Base-by-base conservation (phyloP, 2,797 vertebrate species). In the Rhinoraja longicauda region DNA sequence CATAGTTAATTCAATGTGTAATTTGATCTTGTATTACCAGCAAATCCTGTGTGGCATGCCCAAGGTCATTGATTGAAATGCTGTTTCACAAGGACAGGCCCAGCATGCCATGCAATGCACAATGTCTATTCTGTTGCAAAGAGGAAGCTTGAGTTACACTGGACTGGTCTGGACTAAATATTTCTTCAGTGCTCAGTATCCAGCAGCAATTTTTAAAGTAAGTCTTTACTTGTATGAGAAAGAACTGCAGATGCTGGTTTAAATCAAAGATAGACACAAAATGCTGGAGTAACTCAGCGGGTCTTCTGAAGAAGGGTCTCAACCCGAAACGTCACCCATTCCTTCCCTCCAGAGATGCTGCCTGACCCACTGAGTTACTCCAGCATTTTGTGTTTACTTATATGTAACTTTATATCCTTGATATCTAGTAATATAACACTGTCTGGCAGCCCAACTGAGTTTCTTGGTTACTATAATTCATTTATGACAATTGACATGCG, bases 381-480 rank as follows among this genome's bases (percentile, higher is more conserved):
- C 45, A 53, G 45, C 45, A 53, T 53, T 53, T 53, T 53, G 4
- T 53, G 45, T 17, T 88, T 88, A 67, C 15, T 19, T 36, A 88
- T 21, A 19, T 67, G 62, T 88, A 64, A 88, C 84, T 67, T 88
- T 9, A 88, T 88, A 88, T 67, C n/a, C 84, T 64, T 19, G 32
- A 36, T 88, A 19, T 32, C 57, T 32, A 84, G 59, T 64, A 64
- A 67, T 9, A 32, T 36, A 36, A 88, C 64, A 19, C 64, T 67
- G 21, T 3, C 13, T 32, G 64, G 84, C n/a, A 32, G 17, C 59
- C 17, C n/a, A 88, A 67, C 7, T 64, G n/a, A 88, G 19, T 9
- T 67, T 7, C 84, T 64, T 88, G 64, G 17, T 88, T 67, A 88
- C 84, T 64, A n/a, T 88, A 88, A 88, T 88, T 88, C 7, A 64